These are phyloP conservation scores for Misgurnus mizolepis DNA, from an alignment of 2,113 vertebrate species.

Conservation along the genomic window DNA sequence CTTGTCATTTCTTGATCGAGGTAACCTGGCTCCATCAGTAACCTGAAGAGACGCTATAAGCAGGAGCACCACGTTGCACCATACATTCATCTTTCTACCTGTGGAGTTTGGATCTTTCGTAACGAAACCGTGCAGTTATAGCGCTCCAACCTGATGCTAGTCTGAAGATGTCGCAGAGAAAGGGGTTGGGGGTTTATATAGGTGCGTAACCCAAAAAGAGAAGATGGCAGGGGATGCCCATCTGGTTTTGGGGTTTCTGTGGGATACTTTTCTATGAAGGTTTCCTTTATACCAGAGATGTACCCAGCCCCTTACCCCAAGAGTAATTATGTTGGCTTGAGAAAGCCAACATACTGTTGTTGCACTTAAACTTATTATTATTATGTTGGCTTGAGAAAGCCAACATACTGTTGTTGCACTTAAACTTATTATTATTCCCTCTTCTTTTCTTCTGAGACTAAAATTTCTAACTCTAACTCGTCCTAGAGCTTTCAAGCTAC, in stretches of 20 bases:
- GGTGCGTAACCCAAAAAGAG: conserved; percentile 7
- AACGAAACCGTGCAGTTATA: not conserved
- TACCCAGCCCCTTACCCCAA: conserved; percentile 15
- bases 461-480: too few relatives aligned
- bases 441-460: too few relatives aligned
- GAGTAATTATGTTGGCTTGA: too few relatives aligned
- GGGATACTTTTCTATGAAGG: conserved; percentile 36
- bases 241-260: conserved; percentile 54
- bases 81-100: conserved; percentile 40
- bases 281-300: conserved; percentile 48
- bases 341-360: too few relatives aligned
- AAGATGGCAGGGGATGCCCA: conserved; percentile 18
- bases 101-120: not conserved
- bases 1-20: not conserved
- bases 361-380: too few relatives aligned
- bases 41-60: conserved; percentile 27
- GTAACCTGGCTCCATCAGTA: not conserved
- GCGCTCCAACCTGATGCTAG: conserved; percentile 2
- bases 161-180: conserved; percentile 40
- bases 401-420: too few relatives aligned
- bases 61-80: conserved; percentile 26
- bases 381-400: too few relatives aligned
- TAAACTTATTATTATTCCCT: too few relatives aligned
- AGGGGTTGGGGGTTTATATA: conserved; percentile 53
- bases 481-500: too few relatives aligned